Evolutionary conservation across 2,113 vertebrate genomes (phyloP).

Genomic region (Gnathonemus echidnorhynchus): DNA sequence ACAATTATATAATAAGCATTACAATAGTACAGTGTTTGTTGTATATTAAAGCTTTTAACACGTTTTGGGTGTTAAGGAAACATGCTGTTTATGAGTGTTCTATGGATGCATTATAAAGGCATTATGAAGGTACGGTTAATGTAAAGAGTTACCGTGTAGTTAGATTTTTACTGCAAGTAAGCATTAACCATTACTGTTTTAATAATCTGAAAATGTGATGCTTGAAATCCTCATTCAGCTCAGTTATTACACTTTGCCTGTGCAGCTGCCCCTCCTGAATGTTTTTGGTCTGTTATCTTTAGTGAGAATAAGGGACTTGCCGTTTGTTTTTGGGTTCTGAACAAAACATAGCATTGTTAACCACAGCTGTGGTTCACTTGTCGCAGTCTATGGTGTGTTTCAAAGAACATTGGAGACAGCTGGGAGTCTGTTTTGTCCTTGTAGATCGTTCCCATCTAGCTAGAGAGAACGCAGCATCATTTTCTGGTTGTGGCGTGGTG

Average conservation of each 20-base stretch:
- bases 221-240: background rate
- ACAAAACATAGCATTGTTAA: background rate
- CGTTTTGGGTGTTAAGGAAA: background rate
- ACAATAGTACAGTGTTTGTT: background rate
- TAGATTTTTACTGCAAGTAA: background rate
- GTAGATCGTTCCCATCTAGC: background rate
- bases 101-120: background rate
- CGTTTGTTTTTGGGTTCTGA: background rate
- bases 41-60: background rate
- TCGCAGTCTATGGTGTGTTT: background rate
- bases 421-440: background rate
- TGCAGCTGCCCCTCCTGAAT: background rate
- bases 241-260: background rate
- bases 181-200: background rate
- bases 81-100: no score
- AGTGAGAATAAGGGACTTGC: background rate
- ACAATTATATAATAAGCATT: background rate
- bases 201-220: background rate
- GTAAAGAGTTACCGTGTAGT: background rate
- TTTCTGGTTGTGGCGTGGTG: background rate
- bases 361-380: background rate
- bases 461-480: background rate
- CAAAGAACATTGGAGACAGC: background rate
- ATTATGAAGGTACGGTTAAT: no score
- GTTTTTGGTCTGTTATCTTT: background rate